Evolutionary conservation across 2,888 invertebrate genomes (phyloP), one percentile per base, ranked within the genome.

Genomic region (Erebia epiphron): DNA sequence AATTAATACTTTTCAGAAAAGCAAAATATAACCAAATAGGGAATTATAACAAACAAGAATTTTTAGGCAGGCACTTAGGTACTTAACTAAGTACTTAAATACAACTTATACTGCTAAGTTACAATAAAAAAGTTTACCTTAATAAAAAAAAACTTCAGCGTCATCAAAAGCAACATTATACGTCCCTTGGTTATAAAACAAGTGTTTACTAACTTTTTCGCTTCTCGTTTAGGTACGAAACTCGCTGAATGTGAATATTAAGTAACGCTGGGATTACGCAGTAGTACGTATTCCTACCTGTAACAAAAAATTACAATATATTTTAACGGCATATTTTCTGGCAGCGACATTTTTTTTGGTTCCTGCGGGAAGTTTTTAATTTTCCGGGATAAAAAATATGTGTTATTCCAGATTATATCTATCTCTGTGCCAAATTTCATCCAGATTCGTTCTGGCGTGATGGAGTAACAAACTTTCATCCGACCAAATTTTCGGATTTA

Each of bases 131-230:
- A 57, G 21, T 21, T 57, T 57, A 57, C 21, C 13, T 57, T 10
- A 21, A 26, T 26, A 21, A 13, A 57, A 21, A n/a, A 57, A 57
- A 13, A 57, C 10, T 57, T 26, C 21, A 21, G 26, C 21, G 13
- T 26, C 57, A 21, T 57, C 11, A 13, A 57, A 57, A 52, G 52
- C 16, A 14, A 26, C 21, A 11, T 57, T 21, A 21, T 57, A 11
- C 57, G 57, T 57, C 57, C 57, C 57, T 57, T 21, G 57, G 21
- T 57, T 57, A 26, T 26, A 57, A 57, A 57, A 54, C 2, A 57
- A 13, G 57, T 5, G 57, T 21, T 26, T 26, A 26, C 13, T 57
- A 57, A 57, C 57, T 21, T 57, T 57, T 21, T 18, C n/a, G 57
- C 18, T 13, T 57, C 18, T 41, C 7, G 10, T 41, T 60, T 60